These are phyloP conservation scores for Hypsopygia costalis DNA, from an alignment of 2,888 invertebrate species.

Conservation along the genomic window DNA sequence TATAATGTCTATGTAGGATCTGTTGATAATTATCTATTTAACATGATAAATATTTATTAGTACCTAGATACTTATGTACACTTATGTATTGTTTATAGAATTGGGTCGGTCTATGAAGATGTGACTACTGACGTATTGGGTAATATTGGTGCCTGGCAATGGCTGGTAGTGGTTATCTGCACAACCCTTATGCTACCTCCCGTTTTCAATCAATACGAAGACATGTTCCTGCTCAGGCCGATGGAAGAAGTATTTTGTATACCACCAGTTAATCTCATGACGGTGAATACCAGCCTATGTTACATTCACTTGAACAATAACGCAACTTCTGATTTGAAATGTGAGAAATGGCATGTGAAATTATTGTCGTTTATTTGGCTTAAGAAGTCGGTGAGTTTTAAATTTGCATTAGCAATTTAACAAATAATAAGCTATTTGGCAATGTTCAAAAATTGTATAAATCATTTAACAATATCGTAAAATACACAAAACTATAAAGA, in stretches of 20 bases:
- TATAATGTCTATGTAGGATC: constrained; percentile 6
- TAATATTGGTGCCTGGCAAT: constrained; percentile 64
- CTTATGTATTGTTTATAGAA: constrained; percentile 38
- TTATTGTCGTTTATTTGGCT: constrained; percentile 59
- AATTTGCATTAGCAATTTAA: too few species aligned
- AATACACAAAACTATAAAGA: too few species aligned
- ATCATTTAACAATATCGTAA: too few species aligned
- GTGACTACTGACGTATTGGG: constrained; percentile 67
- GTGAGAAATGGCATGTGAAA: constrained; percentile 53
- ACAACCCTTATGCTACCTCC: constrained; percentile 42
- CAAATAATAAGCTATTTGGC: too few species aligned
- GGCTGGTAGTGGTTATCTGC: constrained; percentile 56
- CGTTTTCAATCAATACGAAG: constrained; percentile 56
- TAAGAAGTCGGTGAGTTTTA: constrained; percentile 49
- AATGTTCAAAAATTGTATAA: too few species aligned
- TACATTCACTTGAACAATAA: constrained; percentile 33
- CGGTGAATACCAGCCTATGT: constrained; percentile 49
- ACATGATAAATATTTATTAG: too few species aligned
- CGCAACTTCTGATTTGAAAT: constrained; percentile 35
- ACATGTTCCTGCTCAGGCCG: constrained; percentile 51
- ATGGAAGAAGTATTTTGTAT: constrained; percentile 39
- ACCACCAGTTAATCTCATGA: constrained; percentile 28
- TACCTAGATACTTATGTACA: too few species aligned
- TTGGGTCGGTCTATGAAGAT: constrained; percentile 66
- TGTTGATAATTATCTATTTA: background rate